Evolutionary conservation across 1,140 invertebrate genomes (phyloP), one percentile per base, ranked within the genome.

Genomic region (Trachymyrmex septentrionalis): DNA sequence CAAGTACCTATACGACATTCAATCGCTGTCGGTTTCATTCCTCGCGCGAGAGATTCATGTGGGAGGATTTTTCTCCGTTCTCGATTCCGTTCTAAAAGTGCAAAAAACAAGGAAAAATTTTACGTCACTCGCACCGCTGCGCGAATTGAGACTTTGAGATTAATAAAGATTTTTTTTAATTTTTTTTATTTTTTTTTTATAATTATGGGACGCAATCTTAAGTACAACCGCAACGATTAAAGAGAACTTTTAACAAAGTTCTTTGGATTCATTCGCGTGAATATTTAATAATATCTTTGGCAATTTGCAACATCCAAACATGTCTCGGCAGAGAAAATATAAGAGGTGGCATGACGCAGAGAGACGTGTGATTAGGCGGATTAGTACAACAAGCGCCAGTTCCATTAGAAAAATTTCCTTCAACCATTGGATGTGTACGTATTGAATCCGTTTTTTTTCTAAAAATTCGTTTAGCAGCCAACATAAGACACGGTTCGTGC

Each of bases 361-460:
- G 53, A 91, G 67, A 88, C 34, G 53, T 71, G 64, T 81, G 87
- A 88, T 91, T 88, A 91, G 87, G 90, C 67, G 89, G 86, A 90
- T 91, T 90, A 91, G 87, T 91, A 92, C 90, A 84, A 91, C 92
- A 73, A 81, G 90, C 87, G 88, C 90, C 92, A 90, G 92, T 92
- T 92, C 88, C 82, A 88, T 93, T 93, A 91, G 80, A 91, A 92
- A 92, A 92, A 92, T 92, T 93, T 87, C 71, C 87, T 82, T 90
- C 92, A 92, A 66, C 77, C 92, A 90, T 91, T 93, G 91, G 91
- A 94, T 93, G 93, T 94, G 93, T 94, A 94, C 93, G 93, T 94
- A 94, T 94, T 93, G 88, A 94, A 93, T 85, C 92, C 90, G 92
- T 92, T 93, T 92, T 73, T 88, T 85, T 92, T 76, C 55, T 76